Conservation (phyloP, 1,140 invertebrate genomes). For the Caerostris extrusa region DNA sequence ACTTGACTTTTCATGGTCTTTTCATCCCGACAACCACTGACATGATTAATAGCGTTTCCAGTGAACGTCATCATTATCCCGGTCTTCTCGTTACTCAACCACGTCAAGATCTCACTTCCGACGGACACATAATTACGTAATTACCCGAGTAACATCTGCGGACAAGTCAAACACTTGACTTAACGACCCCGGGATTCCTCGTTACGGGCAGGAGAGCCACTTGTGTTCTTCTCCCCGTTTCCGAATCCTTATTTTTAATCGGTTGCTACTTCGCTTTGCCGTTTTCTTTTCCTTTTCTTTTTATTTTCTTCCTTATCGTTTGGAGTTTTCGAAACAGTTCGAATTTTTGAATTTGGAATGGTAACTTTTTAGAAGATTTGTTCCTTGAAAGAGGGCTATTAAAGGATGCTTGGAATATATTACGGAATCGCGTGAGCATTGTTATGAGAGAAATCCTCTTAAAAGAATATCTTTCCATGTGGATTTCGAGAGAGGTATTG, state of each 20-base stretch:
- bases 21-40: conserved; percentile 42
- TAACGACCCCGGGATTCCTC: conserved; percentile 55
- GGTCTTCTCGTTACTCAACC: conserved; percentile 51
- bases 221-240: neutral
- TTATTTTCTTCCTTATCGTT: neutral
- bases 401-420: neutral
- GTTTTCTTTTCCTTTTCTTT: neutral
- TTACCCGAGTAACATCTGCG: conserved; percentile 64
- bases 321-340: neutral
- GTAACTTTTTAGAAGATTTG: neutral
- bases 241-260: conserved; percentile 21
- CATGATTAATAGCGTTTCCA: conserved; percentile 71
- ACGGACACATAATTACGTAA: conserved; percentile 71
- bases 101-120: conserved; percentile 56
- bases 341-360: neutral
- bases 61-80: conserved; percentile 60
- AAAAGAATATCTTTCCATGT: neutral
- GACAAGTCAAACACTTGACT: conserved; percentile 73
- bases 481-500: no score
- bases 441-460: neutral
- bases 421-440: neutral
- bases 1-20: conserved; percentile 69
- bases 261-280: neutral
- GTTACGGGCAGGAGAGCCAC: neutral
- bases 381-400: neutral